Conservation (phyloP, 2,888 invertebrate species). For the Metacarcinus magister region DNA sequence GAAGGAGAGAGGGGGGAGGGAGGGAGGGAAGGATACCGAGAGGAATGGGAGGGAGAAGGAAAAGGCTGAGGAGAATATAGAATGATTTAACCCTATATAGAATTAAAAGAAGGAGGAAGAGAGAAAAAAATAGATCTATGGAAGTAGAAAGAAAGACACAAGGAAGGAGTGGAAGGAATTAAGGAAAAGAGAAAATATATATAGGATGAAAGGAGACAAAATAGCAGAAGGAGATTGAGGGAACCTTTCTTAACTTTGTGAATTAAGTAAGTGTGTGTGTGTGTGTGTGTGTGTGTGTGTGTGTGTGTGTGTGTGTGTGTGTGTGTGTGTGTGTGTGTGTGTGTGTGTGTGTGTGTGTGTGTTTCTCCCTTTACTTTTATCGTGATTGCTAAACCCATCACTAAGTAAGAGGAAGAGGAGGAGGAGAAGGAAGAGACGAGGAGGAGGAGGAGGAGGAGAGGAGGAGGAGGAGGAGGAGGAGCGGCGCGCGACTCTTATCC, state of each 20-base stretch:
- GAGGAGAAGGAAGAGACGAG: no score
- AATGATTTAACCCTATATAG: no score
- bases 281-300: slow-evolving; percentile 2
- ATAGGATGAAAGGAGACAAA: not conserved
- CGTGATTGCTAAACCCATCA: not conserved
- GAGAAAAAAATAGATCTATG: not conserved
- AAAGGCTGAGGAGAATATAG: not conserved
- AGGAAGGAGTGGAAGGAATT: not conserved
- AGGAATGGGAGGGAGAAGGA: not conserved
- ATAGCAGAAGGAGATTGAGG: no score
- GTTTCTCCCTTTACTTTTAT: not conserved
- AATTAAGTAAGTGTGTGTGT: not conserved
- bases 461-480: not conserved
- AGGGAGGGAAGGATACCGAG: not conserved
- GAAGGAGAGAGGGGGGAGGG: not conserved
- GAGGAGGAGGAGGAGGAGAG: not conserved
- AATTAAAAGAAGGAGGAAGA: not conserved
- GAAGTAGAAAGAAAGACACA: not conserved
- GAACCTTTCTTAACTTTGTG: not conserved
- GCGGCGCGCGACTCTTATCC: not conserved
- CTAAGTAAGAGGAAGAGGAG: not conserved
- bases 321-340: not conserved
- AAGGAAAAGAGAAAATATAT: not conserved
- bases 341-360: not conserved
- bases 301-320: not conserved